Evolutionary conservation across 2,888 invertebrate genomes (phyloP).

Genomic region (Apoda limacodes): DNA sequence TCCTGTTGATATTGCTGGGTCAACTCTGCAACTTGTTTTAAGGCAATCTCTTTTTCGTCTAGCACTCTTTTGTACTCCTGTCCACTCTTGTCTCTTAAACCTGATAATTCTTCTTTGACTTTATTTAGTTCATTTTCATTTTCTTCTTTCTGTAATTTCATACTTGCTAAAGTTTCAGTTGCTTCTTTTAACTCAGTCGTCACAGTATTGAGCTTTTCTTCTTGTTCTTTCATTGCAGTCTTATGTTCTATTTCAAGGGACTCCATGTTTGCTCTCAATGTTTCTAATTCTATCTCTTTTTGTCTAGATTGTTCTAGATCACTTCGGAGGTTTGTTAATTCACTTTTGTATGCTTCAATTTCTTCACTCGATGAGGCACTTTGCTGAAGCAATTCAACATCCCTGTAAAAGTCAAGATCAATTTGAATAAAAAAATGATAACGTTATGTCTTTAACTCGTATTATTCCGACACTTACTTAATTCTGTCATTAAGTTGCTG

Average conservation of each 20-base stretch:
- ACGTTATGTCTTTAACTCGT: background rate
- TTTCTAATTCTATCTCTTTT: constrained; percentile 59
- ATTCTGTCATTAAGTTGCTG: constrained; percentile 56
- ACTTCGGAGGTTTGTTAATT: constrained; percentile 45
- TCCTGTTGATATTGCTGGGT: constrained; percentile 43
- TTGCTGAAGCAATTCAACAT: constrained; percentile 59
- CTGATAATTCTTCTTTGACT: constrained; percentile 45
- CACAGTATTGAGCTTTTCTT: constrained; percentile 43
- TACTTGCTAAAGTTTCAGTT: constrained; percentile 38
- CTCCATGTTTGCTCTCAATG: constrained; percentile 52
- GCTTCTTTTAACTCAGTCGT: constrained; percentile 49
- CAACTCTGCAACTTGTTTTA: constrained; percentile 40
- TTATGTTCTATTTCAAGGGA: constrained; percentile 55
- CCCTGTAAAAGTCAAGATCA: constrained; percentile 32
- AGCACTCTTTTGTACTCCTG: constrained; percentile 49
- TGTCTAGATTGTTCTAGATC: constrained; percentile 66
- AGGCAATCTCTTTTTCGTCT: constrained; percentile 46
- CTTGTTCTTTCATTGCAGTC: constrained; percentile 47
- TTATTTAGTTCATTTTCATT: constrained; percentile 41
- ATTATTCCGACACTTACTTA: constrained; percentile 36
- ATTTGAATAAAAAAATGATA: constrained; percentile 4
- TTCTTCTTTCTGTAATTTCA: constrained; percentile 43
- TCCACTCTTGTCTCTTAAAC: constrained; percentile 43
- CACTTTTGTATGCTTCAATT: constrained; percentile 52
- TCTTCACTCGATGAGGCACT: constrained; percentile 59